Conservation (phyloP, 1,140 invertebrate genomes). For the Dolichoris vasculosae region DNA sequence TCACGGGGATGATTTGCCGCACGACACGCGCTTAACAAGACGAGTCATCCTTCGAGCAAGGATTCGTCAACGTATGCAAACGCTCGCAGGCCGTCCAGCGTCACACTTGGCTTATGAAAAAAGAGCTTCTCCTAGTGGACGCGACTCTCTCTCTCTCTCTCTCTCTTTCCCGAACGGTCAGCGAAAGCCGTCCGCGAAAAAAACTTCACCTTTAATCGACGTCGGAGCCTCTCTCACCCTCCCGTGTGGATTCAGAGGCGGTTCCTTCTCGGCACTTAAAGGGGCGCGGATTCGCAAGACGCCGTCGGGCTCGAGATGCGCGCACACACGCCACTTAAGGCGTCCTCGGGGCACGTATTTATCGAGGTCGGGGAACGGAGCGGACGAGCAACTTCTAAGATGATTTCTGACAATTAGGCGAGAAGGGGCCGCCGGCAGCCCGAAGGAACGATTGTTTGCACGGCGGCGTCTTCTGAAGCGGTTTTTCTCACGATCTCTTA, state of each 20-base stretch:
- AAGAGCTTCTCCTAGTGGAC: not conserved
- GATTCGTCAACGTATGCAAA: not conserved
- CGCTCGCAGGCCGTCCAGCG: not conserved
- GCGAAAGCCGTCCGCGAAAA: no score
- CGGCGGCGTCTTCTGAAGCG: constrained; percentile 31
- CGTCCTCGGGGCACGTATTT: constrained; percentile 5
- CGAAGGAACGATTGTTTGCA: constrained; percentile 37
- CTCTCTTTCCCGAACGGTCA: no score
- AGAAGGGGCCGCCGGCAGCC: not conserved
- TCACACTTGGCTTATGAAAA: not conserved
- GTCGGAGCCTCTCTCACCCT: no score
- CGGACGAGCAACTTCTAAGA: not conserved
- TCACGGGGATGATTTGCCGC: not conserved
- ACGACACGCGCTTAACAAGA: not conserved
- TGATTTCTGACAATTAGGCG: constrained; percentile 47
- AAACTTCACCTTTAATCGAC: no score
- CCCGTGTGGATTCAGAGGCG: no score
- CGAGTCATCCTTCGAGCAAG: not conserved
- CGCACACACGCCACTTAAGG: constrained; percentile 19
- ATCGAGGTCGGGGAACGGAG: not conserved
- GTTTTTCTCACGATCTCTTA: constrained; percentile 34
- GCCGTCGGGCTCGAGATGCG: not conserved
- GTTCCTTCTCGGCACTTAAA: not conserved
- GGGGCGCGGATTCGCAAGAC: not conserved
- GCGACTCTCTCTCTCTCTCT: not conserved